Evolutionary conservation across 2,797 vertebrate species (phyloP), one percentile per base, ranked within the genome.

Genomic region (Sternotherus odoratus): DNA sequence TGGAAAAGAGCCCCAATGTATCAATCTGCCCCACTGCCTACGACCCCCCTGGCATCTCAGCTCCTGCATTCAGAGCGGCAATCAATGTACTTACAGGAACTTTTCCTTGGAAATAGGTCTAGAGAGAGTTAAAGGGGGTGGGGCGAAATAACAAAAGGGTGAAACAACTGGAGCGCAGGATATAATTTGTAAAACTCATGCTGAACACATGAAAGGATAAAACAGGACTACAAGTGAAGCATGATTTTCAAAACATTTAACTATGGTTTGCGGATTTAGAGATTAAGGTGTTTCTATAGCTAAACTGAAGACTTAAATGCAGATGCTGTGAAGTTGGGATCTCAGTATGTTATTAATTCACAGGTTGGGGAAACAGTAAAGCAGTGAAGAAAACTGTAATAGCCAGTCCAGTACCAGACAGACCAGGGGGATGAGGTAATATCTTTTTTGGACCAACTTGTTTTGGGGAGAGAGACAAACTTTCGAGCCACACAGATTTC

Each of bases 1-100:
- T 94, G 69, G 93, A 93, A 96, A 92, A 92, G 46, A 81, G 83
- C 93, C 91, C 16, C n/a, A 69, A 49, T 49, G 10, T 51, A 39
- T 85, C 81, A 81, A 26, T 92, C 79, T 23, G 28, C 90, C 85
- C 83, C 89, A 81, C 87, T 91, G 86, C 81, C 75, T 93, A 39
- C 26, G 56, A 56, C 91, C 81, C 66, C 87, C n/a, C 78, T 92
- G 78, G 89, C 69, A 48, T 81, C 50, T 83, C 85, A 85, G 60
- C 72, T 13, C 5, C 72, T 75, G 26, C 26, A 43, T 3, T 79
- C 50, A 24, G 48, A 90, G 54, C 81, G 86, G 60, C 53, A 78
- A 19, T 39, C 16, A 0, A 0, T 43, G 81, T 83, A 78, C n/a
- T 93, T 89, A 69, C 75, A 72, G 80, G 75, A 89, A 81, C 4